Percentiles rank a stretch among this genome's conserved stretches.
Evolutionary conservation across 2,888 invertebrate genomes (phyloP).

Genomic region (Drosophila silvestris): DNA sequence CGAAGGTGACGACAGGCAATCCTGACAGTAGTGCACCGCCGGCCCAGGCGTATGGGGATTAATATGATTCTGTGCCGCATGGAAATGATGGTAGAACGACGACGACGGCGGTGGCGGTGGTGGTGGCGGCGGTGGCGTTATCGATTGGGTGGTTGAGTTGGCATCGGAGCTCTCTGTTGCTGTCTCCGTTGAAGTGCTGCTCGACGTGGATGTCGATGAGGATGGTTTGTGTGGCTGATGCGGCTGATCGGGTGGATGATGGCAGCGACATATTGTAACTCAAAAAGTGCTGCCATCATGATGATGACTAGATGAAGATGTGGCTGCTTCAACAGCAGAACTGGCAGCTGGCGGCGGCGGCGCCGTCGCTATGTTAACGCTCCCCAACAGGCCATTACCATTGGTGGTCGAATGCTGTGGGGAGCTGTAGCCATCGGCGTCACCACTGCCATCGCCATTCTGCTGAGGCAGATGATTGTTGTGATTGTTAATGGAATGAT

Average conservation of each 20-base stretch:
- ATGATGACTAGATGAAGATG: constrained; percentile 64
- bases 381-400: constrained; percentile 34
- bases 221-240: constrained; percentile 76
- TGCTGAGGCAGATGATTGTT: constrained; percentile 50
- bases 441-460: constrained; percentile 67
- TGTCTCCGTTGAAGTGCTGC: constrained; percentile 60
- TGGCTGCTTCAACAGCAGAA: constrained; percentile 51
- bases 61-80: constrained; percentile 35
- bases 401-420: constrained; percentile 70
- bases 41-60: constrained; percentile 42
- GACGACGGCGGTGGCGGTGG: constrained; percentile 52
- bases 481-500: constrained; percentile 73
- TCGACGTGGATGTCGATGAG: constrained; percentile 70
- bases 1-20: constrained; percentile 76
- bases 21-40: constrained; percentile 68
- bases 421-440: constrained; percentile 74
- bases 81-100: constrained; percentile 45
- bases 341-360: background rate
- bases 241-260: constrained; percentile 77
- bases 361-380: constrained; percentile 17
- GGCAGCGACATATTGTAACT: constrained; percentile 85
- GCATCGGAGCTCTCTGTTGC: constrained; percentile 64
- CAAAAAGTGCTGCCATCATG: constrained; percentile 84
- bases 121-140: constrained; percentile 62
- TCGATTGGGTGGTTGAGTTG: constrained; percentile 65